Evolutionary conservation across 2,797 vertebrate genomes (phyloP), one percentile per base, ranked within the genome.

Genomic region (Gymnoscopelus braueri): DNA sequence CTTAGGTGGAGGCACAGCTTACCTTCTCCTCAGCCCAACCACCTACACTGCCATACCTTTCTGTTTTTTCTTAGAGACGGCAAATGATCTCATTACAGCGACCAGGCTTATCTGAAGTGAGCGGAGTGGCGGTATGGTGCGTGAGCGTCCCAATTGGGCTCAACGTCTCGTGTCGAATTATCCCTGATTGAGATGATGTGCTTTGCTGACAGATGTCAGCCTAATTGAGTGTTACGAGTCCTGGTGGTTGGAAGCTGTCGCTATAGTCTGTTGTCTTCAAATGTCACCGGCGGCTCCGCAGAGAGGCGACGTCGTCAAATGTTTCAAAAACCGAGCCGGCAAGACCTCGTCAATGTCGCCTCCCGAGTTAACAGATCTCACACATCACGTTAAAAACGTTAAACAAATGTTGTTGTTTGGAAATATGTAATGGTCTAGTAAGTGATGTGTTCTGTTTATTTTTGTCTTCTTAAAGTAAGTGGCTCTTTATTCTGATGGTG

Each of bases 161-260:
- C 69, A 66, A 66, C 80, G 80, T 80, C 75, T 72, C 77, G 63
- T 75, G 74, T 74, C 84, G 79, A 77, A 80, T 84, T 72, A 82
- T 86, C 75, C 81, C 63, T 7, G 29, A 82, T 80, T 79, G 75
- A 85, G 65, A 81, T 75, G 55, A 64, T 76, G 75, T 63, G 49
- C 80, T 78, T 84, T 66, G 68, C 66, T 83, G 87, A 78, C 83
- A 89, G 75, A 88, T 81, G 85, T 76, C 87, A 76, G 77, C 85
- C 83, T 87, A 89, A 88, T 81, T 78, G 84, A 88, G 77, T 80
- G 74, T 63, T 72, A 55, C 69, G 50, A 68, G 77, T 84, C 67
- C 80, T 77, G 76, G 72, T 84, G 79, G 71, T 44, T 63, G 68
- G 15, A 54, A 55, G 35, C 65, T 49, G 81, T 60, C 57, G 59